Evolutionary conservation across 2,888 invertebrate species (phyloP).

Genomic region (Apoda limacodes): DNA sequence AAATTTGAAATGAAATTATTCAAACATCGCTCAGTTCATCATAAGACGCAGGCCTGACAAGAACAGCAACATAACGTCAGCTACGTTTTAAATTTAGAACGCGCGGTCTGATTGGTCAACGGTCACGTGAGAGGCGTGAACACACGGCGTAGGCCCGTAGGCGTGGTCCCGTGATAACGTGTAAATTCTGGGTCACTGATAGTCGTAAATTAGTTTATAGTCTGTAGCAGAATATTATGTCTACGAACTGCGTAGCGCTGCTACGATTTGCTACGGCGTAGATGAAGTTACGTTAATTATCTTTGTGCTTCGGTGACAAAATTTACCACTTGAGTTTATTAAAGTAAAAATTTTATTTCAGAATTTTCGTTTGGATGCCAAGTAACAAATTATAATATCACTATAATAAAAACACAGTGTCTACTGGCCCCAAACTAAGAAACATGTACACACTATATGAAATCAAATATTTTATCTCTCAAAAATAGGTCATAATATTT

Average conservation of each 20-base stretch:
- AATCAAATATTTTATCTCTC: no score
- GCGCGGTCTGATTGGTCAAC: constrained; percentile 56
- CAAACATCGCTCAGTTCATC: no score
- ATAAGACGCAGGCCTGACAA: constrained; percentile 40
- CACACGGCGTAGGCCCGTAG: constrained; percentile 42
- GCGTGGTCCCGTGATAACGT: constrained; percentile 48
- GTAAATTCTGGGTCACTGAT: constrained; percentile 44
- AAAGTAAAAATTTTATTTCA: no score
- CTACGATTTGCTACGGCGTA: constrained; percentile 46
- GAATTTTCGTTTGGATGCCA: no score
- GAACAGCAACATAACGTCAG: constrained; percentile 42
- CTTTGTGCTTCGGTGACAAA: no score
- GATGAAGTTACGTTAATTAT: constrained; percentile 23
- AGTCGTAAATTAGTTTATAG: constrained; percentile 44
- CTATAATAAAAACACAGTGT: no score
- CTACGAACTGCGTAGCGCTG: constrained; percentile 28
- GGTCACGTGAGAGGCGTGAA: constrained; percentile 49
- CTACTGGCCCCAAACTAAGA: no score
- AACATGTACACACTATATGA: no score
- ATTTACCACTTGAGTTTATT: no score
- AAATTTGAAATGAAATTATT: no score
- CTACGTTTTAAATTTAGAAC: constrained; percentile 47
- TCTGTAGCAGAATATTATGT: constrained; percentile 36
- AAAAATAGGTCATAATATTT: no score
- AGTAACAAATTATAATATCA: no score